Conservation (phyloP, 1,140 invertebrate genomes). For the Drosophila pachea region DNA sequence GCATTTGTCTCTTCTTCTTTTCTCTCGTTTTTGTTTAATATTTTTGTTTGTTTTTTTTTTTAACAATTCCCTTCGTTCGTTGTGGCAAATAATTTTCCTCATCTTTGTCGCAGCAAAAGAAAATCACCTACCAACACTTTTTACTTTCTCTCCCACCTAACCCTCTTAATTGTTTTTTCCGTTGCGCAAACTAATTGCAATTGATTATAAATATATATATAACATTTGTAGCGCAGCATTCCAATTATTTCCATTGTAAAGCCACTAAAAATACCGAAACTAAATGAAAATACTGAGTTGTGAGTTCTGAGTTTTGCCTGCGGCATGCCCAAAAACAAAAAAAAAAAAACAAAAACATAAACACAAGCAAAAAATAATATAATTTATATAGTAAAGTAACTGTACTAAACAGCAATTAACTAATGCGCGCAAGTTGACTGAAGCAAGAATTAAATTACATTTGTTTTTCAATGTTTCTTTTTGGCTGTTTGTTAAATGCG, state of each 20-base stretch:
- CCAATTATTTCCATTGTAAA: constrained; percentile 48
- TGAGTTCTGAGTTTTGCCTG: constrained; percentile 64
- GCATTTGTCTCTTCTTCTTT: background rate
- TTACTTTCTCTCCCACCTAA: constrained; percentile 1
- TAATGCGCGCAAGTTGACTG: constrained; percentile 16
- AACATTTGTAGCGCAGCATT: constrained; percentile 51
- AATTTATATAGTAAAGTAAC: constrained; percentile 7
- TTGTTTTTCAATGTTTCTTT: constrained; percentile 42
- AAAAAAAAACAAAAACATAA: background rate
- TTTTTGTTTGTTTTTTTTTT: background rate
- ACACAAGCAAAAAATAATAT: no score
- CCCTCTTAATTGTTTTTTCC: constrained; percentile 26
- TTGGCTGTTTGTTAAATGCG: constrained; percentile 51
- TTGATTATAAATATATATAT: constrained; percentile 10
- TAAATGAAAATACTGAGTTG: constrained; percentile 45
- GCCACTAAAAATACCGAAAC: constrained; percentile 38
- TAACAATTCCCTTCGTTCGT: constrained; percentile 21
- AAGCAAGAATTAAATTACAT: constrained; percentile 17
- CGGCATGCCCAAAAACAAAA: constrained; percentile 58
- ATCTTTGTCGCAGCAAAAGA: constrained; percentile 3
- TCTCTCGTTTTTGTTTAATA: background rate
- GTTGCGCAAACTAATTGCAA: constrained; percentile 21
- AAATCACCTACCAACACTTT: background rate
- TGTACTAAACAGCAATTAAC: constrained; percentile 12
- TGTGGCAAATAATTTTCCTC: constrained; percentile 24